Conservation (phyloP, 2,113 vertebrate genomes). For the Pitta sordida region DNA sequence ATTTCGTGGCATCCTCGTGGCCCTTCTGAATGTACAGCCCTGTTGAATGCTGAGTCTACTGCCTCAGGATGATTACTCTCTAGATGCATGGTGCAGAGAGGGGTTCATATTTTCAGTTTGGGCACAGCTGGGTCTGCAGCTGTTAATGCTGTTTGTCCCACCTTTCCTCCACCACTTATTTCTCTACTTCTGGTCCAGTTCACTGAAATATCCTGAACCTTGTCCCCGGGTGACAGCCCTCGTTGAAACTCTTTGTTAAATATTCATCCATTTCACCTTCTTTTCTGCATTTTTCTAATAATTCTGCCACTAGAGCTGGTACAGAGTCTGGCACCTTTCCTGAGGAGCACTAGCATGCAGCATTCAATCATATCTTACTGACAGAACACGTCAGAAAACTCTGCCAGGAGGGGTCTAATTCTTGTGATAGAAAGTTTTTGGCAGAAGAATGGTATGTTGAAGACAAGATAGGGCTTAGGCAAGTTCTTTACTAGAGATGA, state of each 20-base stretch:
- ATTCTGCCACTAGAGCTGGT: not conserved
- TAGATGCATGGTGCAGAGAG: fast-evolving
- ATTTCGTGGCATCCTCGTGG: not conserved
- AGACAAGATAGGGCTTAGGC: not conserved
- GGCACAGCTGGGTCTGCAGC: not conserved
- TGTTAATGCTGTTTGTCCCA: not conserved
- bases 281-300: not conserved
- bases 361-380: not conserved
- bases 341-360: not conserved
- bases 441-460: not conserved
- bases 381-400: not conserved
- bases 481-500: not conserved
- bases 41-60: not conserved
- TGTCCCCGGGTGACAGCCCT: not conserved
- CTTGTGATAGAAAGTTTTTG: not conserved
- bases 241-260: not conserved
- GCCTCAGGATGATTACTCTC: not conserved
- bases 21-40: not conserved
- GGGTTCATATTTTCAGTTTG: not conserved
- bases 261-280: not conserved
- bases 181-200: not conserved
- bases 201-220: not conserved
- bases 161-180: not conserved
- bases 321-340: not conserved
- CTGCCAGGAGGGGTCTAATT: not conserved